A percentile compares a stretch with the other conserved stretches of the same genome.
Evolutionary conservation across 2,888 invertebrate genomes (phyloP).

Genomic region (Scotopteryx bipunctaria): DNA sequence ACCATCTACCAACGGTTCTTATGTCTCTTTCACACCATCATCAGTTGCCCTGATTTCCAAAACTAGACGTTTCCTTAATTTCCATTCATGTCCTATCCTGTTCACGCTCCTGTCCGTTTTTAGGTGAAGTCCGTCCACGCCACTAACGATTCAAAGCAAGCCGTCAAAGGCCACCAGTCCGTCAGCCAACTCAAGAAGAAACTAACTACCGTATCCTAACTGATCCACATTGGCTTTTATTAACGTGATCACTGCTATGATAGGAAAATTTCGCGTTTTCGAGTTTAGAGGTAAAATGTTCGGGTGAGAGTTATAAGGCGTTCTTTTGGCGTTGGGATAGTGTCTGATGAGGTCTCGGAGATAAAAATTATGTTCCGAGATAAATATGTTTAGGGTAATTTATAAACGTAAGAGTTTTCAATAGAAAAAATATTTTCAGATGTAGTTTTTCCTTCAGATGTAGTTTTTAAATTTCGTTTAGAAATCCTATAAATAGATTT

Average conservation of each 20-base stretch:
- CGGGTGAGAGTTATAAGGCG: too few species aligned
- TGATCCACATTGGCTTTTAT: slow-evolving; percentile 9
- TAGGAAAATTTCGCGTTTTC: slow-evolving; percentile 21
- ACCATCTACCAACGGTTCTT: too few species aligned
- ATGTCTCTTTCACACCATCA: too few species aligned
- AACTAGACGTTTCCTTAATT: too few species aligned
- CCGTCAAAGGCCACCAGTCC: slow-evolving; percentile 63
- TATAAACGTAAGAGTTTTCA: neutral
- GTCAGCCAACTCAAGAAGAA: slow-evolving; percentile 76
- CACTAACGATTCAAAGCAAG: slow-evolving; percentile 68
- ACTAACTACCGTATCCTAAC: slow-evolving; percentile 55
- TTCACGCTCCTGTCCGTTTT: slow-evolving; percentile 35
- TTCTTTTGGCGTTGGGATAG: too few species aligned
- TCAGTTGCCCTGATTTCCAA: too few species aligned
- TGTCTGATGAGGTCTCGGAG: too few species aligned
- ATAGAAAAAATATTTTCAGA: neutral
- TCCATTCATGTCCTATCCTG: slow-evolving; percentile 13
- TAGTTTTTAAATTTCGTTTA: neutral
- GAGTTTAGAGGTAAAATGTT: neutral
- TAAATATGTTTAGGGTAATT: neutral
- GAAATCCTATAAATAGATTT: neutral
- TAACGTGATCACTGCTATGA: slow-evolving; percentile 3
- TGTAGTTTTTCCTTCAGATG: neutral
- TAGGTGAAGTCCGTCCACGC: slow-evolving; percentile 78
- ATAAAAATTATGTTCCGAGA: too few species aligned